A percentile compares a stretch with the other conserved stretches of the same genome.
Evolutionary conservation across 2,797 vertebrate genomes (phyloP).

Genomic region (Apogon talboti): DNA sequence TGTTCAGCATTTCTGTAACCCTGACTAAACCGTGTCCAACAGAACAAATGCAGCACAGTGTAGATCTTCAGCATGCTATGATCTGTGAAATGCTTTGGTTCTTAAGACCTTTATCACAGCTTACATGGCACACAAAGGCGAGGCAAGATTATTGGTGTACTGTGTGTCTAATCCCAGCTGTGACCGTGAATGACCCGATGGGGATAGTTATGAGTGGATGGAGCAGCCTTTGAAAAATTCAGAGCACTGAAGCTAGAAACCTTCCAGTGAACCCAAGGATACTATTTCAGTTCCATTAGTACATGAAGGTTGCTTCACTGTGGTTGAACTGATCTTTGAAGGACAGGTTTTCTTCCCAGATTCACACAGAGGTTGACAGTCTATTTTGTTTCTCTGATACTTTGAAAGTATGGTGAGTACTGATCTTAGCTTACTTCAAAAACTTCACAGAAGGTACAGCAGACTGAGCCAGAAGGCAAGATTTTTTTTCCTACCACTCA

Average conservation of each 20-base stretch:
- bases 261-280: background rate
- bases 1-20: background rate
- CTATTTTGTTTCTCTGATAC: background rate
- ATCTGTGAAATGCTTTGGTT: slow-evolving; percentile 7
- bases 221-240: slow-evolving; percentile 4
- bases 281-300: background rate
- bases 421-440: too few species aligned
- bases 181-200: background rate
- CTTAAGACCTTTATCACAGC: background rate
- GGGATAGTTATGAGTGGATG: background rate
- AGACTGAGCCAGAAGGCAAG: too few species aligned
- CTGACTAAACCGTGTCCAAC: background rate
- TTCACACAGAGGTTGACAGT: background rate
- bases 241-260: background rate
- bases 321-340: background rate
- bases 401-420: background rate
- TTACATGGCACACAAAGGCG: background rate
- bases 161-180: background rate
- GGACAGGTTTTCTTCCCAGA: background rate
- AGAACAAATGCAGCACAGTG: background rate
- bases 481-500: too few species aligned
- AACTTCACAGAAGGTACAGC: too few species aligned
- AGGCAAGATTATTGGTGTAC: background rate
- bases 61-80: slow-evolving; percentile 7
- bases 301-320: background rate